phyloP scores from a whole-genome alignment of 2,113 vertebrate genomes.

The Microtus montanus region DNA sequence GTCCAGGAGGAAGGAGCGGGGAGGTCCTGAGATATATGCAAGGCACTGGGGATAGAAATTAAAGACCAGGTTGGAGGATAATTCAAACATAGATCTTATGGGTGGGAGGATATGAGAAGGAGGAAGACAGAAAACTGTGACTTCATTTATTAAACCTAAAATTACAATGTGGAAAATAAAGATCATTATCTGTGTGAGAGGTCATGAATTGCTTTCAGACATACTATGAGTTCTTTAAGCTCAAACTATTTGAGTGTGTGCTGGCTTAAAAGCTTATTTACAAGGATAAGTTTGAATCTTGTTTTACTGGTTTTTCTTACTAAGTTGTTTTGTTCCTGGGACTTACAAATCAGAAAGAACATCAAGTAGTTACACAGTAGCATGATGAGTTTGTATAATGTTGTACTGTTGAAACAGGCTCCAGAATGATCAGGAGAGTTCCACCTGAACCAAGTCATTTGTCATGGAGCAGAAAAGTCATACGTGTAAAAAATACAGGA shows the following conservation, averaged over 20 bases:
- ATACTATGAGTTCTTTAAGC: not conserved
- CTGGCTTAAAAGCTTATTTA: slow-evolving; percentile 11
- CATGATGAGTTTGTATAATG: not conserved
- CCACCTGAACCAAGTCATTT: slow-evolving; percentile 20
- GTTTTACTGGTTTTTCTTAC: slow-evolving; percentile 21
- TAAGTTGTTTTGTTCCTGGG: slow-evolving; percentile 42
- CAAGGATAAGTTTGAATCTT: slow-evolving; percentile 5
- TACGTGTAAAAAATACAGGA: slow-evolving; percentile 16
- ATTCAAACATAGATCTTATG: not conserved
- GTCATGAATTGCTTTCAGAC: slow-evolving; percentile 15
- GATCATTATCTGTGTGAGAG: slow-evolving; percentile 18
- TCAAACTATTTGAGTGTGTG: slow-evolving; percentile 4
- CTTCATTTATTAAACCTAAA: not conserved
- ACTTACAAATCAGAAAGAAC: slow-evolving; percentile 45
- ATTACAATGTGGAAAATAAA: slow-evolving; percentile 6
- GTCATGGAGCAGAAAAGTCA: not conserved
- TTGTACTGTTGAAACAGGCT: slow-evolving; percentile 11
- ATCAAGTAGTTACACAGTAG: not conserved
- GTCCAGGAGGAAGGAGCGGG: not conserved
- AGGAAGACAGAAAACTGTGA: not conserved
- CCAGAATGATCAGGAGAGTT: not conserved
- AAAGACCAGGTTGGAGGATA: not conserved
- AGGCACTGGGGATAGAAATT: slow-evolving; percentile 4
- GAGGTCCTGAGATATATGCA: not conserved
- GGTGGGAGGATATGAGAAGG: not conserved